Evolutionary conservation across 2,888 invertebrate species (phyloP).

Genomic region (Heliconius sara): DNA sequence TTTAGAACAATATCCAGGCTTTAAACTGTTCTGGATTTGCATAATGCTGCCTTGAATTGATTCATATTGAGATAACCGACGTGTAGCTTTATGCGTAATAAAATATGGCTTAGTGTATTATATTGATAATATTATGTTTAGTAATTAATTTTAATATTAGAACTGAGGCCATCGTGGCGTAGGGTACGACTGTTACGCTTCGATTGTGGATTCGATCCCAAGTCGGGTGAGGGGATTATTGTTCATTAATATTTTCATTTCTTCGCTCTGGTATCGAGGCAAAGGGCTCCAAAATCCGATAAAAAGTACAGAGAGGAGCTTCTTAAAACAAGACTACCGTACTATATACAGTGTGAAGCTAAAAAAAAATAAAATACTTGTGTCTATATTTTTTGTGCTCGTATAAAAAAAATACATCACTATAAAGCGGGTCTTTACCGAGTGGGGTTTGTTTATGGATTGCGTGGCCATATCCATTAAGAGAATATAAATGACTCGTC

Average conservation of each 20-base stretch:
- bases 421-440: neutral
- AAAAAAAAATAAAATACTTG: neutral
- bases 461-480: slow-evolving; percentile 40
- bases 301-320: no score
- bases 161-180: no score
- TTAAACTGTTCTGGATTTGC: slow-evolving; percentile 44
- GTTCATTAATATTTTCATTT: neutral
- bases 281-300: no score
- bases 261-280: neutral
- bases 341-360: no score
- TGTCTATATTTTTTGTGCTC: neutral
- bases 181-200: no score
- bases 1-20: slow-evolving; percentile 45
- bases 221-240: no score
- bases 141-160: no score
- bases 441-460: slow-evolving; percentile 31
- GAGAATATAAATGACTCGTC: slow-evolving; percentile 59
- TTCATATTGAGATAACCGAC: slow-evolving; percentile 37
- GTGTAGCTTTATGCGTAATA: neutral
- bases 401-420: neutral
- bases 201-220: no score
- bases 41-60: slow-evolving; percentile 44
- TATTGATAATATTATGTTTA: no score
- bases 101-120: neutral
- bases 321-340: no score